phyloP scores from a whole-genome alignment of 2,797 vertebrate species.

The Cichlasoma orientale region DNA sequence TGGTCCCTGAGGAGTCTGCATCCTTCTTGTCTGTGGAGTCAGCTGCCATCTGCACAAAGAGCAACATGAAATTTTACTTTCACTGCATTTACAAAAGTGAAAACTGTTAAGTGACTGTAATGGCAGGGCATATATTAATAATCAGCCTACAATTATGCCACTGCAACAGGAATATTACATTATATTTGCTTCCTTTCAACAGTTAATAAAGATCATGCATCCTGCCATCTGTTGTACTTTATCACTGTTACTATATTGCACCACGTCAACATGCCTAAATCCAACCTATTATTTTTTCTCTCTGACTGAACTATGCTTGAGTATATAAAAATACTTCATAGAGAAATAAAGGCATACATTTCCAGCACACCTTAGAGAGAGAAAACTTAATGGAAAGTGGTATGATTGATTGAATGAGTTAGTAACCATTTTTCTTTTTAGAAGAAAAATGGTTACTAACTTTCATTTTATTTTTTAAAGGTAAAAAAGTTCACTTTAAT shows the following conservation, averaged over 20 bases:
- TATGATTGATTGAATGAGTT: neutral
- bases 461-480: too few species aligned
- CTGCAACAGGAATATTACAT: neutral
- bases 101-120: neutral
- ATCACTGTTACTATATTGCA: neutral
- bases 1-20: constrained; percentile 82
- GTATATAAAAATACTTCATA: neutral
- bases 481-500: too few species aligned
- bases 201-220: neutral
- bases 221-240: neutral
- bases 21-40: constrained; percentile 92
- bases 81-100: neutral
- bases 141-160: neutral
- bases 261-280: neutral
- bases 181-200: neutral
- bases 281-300: neutral
- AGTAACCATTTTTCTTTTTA: neutral
- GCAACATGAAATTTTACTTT: neutral
- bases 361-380: neutral
- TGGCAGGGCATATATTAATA: neutral
- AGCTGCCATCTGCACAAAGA: constrained; percentile 88
- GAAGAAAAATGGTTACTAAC: too few species aligned
- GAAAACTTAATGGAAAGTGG: too few species aligned
- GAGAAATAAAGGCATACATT: neutral
- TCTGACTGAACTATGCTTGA: neutral